Conservation (phyloP, 2,888 invertebrate genomes). For the Thalpophila matura region DNA sequence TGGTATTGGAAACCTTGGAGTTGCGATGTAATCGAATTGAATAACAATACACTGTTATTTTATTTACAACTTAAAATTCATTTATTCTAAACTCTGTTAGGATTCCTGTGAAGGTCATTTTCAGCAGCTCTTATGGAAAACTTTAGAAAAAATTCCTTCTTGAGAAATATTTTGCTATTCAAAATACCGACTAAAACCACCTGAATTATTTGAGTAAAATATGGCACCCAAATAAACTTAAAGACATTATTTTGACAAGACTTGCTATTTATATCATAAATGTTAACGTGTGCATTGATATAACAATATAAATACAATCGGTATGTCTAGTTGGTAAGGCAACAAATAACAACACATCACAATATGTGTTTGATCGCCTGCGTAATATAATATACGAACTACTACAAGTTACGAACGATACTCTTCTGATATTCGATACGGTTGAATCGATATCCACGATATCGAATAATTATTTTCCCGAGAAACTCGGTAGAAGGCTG, state of each 20-base stretch:
- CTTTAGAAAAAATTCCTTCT: conserved; percentile 31
- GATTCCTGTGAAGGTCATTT: conserved; percentile 51
- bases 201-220: not conserved
- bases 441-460: conserved; percentile 32
- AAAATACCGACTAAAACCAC: not conserved
- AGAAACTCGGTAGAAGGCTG: not conserved
- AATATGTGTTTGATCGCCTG: conserved; percentile 14
- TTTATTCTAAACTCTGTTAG: conserved; percentile 48
- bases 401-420: conserved; percentile 48
- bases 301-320: not conserved
- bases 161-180: not conserved
- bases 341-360: conserved; percentile 1
- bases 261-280: not conserved
- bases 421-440: conserved; percentile 31
- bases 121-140: conserved; percentile 39
- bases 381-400: conserved; percentile 42
- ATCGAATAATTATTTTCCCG: conserved; percentile 25
- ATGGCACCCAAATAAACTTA: not conserved
- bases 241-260: too few relatives aligned
- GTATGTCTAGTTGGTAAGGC: not conserved
- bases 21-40: conserved; percentile 51
- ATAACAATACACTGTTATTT: conserved; percentile 56
- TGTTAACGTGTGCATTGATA: not conserved
- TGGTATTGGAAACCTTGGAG: conserved; percentile 55
- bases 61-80: conserved; percentile 53